Base-by-base conservation (phyloP, 1,140 invertebrate species). In the Lineus longissimus region DNA sequence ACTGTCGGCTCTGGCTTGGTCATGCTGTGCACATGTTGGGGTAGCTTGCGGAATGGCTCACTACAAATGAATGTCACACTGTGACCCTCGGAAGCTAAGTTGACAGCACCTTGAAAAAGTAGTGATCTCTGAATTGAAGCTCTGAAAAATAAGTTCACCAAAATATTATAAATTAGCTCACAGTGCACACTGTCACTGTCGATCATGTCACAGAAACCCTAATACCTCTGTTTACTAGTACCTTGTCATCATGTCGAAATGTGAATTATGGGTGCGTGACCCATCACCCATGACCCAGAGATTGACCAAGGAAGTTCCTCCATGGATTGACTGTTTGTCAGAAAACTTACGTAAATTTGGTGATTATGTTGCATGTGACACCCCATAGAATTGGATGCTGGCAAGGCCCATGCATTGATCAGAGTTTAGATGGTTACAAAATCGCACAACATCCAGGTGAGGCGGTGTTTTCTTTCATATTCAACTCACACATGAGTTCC, bases 91-190 rank as follows among this genome's bases (percentile, higher is more conserved):
- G 63, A 33, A 54, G 64, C 70, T 61, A 62, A 64, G 27, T 61
- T 58, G 27, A 67, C 62, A 51, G 64, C 62, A 40, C 58, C 57
- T 59, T 69, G 67, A 33, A 69, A 69, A 23, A 69, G 31, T 19
- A 69, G 61, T 25, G 58, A 57, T 25, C 27, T 54, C 13, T 61
- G 19, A 51, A 59, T 6, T 23, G 47, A 27, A 54, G 51, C 45
- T 27, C n/a, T n/a, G 40, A 63, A 41, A 29, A 1, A 0, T 27
- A 1, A 41, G 41, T n/a, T 25, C 17, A 51, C 25, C n/a, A n/a
- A n/a, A n/a, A n/a, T n/a, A 1, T 1, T 17, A 43, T 27, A 29
- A 41, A 41, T n/a, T 9, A 47, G n/a, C 25, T 47, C n/a, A 25
- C 11, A 19, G 36, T 31, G 22, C 22, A 59, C 6, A 41, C 15